These are phyloP conservation scores for Patella vulgata DNA, from an alignment of 1,140 invertebrate genomes.

Conservation along the genomic window DNA sequence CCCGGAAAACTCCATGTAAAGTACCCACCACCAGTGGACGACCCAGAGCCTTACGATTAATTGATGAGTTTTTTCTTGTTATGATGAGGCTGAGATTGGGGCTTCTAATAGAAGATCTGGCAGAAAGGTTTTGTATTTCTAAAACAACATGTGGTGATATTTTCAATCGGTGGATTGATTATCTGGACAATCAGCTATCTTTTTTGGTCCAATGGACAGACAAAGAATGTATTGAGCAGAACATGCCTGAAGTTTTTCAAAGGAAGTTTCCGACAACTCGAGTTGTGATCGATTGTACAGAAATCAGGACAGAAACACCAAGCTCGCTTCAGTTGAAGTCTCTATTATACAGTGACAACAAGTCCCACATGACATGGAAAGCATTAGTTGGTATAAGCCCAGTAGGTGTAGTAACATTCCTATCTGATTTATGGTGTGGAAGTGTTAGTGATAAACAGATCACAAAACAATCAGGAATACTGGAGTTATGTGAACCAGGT, in stretches of 20 bases:
- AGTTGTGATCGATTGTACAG: constrained; percentile 33
- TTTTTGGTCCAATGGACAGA: constrained; percentile 10
- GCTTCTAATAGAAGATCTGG: background rate
- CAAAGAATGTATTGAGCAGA: constrained; percentile 6
- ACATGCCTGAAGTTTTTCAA: constrained; percentile 1
- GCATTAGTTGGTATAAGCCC: constrained; percentile 23
- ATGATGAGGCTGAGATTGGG: constrained; percentile 9
- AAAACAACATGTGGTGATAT: constrained; percentile 7
- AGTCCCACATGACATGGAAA: constrained; percentile 26
- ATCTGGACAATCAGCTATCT: constrained; percentile 9
- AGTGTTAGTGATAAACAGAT: constrained; percentile 28
- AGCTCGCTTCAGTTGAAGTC: constrained; percentile 17
- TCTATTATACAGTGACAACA: constrained; percentile 22
- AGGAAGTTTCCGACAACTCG: constrained; percentile 12
- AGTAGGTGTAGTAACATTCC: constrained; percentile 14
- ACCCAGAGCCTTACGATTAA: constrained; percentile 2
- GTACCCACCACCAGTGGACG: constrained; percentile 1
- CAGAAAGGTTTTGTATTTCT: constrained; percentile 4
- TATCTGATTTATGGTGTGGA: constrained; percentile 13
- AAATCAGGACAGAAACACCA: constrained; percentile 29
- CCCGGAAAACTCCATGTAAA: no score
- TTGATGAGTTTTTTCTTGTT: constrained; percentile 24
- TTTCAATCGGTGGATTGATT: constrained; percentile 17
- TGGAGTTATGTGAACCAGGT: no score
- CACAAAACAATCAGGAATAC: constrained; percentile 14